These are phyloP conservation scores for Pangasius krempfi DNA, from an alignment of 2,797 vertebrate genomes.

Conservation along the genomic window DNA sequence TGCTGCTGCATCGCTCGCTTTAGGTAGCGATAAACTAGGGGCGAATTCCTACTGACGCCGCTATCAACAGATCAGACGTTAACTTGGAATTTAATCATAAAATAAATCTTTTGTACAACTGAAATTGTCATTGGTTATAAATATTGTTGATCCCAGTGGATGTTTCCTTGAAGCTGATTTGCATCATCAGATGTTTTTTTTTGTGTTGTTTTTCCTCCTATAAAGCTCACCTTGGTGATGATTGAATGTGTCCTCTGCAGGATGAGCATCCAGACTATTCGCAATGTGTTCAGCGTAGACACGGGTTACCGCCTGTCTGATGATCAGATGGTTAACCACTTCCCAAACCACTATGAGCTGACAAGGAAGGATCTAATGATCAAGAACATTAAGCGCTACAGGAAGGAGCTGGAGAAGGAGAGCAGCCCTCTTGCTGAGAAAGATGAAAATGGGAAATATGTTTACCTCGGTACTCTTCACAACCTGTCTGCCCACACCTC, in stretches of 20 bases:
- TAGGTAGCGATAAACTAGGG: background rate
- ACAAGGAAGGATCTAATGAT: slow-evolving; percentile 98
- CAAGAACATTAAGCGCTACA: slow-evolving; percentile 97
- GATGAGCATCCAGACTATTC: slow-evolving; percentile 98
- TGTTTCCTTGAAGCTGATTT: background rate
- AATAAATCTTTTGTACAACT: background rate
- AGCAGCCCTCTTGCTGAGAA: slow-evolving; percentile 91
- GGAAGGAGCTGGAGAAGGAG: slow-evolving; percentile 95
- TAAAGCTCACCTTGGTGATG: background rate
- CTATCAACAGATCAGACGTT: background rate
- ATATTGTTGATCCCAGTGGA: background rate
- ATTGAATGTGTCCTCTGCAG: slow-evolving; percentile 65
- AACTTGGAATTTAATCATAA: background rate
- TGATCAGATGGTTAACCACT: slow-evolving; percentile 98
- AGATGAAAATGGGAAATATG: slow-evolving; percentile 95
- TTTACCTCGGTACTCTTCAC: slow-evolving; percentile 83
- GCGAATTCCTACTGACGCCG: too few species aligned
- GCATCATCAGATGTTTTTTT: background rate
- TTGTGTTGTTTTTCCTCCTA: background rate
- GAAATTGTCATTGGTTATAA: background rate
- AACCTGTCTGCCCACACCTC: background rate
- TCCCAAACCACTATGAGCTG: slow-evolving; percentile 97
- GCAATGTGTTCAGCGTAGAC: slow-evolving; percentile 95
- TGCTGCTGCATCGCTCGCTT: background rate
- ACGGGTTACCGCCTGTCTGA: slow-evolving; percentile 93